Conservation (phyloP, 2,113 vertebrate species). For the Sakesphorus luctuosus region DNA sequence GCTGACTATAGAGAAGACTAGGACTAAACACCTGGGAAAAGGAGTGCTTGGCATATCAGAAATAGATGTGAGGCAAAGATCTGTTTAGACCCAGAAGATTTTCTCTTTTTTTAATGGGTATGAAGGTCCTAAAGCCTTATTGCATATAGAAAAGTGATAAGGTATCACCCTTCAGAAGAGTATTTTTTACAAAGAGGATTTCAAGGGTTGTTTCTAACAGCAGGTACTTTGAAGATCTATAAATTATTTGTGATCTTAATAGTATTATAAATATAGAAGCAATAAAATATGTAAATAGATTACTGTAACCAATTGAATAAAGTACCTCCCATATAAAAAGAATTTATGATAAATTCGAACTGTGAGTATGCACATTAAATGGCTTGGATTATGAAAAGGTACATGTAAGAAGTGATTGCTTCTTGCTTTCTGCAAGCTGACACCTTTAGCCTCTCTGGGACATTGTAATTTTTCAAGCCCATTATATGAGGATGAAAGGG, state of each 20-base stretch:
- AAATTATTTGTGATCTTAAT: background rate
- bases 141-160: background rate
- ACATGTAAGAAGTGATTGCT: background rate
- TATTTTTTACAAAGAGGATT: background rate
- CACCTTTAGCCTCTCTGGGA: background rate
- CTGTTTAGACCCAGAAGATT: background rate
- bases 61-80: rapidly evolving
- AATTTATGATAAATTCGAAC: background rate
- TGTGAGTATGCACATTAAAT: conserved; percentile 32
- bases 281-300: conserved; percentile 33
- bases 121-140: background rate
- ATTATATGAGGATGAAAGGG: background rate
- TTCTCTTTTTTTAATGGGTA: background rate
- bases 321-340: background rate
- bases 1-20: background rate
- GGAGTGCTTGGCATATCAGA: background rate
- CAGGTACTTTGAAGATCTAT: background rate
- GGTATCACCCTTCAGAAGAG: background rate
- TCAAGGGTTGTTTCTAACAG: background rate
- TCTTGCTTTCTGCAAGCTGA: background rate
- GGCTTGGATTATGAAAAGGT: background rate
- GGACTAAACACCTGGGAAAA: background rate
- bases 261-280: background rate
- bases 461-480: background rate
- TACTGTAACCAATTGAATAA: background rate